A percentile compares a stretch with the other conserved stretches of the same genome.
Evolutionary conservation across 2,797 vertebrate species (phyloP).

Genomic region (Ctenosaura bakeri): DNA sequence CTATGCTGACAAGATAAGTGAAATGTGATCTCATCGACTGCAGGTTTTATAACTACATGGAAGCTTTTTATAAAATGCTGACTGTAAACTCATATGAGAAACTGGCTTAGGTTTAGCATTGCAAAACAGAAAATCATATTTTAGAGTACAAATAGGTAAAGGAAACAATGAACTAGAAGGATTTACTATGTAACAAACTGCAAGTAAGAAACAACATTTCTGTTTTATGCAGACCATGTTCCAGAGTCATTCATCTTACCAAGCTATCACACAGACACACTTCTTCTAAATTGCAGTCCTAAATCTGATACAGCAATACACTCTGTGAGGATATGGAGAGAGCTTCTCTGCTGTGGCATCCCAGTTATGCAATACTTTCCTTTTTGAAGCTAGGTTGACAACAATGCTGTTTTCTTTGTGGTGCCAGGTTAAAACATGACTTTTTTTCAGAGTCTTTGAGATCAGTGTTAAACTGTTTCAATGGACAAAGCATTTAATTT

Average conservation of each 20-base stretch:
- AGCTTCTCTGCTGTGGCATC: no score
- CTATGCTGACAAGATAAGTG: not conserved
- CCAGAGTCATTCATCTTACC: not conserved
- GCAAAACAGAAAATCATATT: not conserved
- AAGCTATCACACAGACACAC: not conserved
- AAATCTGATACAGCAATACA: no score
- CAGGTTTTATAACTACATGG: not conserved
- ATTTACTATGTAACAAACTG: constrained; percentile 1
- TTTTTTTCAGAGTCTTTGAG: no score
- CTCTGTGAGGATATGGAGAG: no score
- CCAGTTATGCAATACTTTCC: no score
- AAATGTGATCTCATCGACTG: not conserved
- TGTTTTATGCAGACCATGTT: not conserved
- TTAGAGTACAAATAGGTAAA: not conserved
- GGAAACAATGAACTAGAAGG: not conserved
- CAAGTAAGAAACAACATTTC: not conserved
- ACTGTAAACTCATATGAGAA: not conserved
- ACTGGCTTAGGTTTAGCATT: not conserved
- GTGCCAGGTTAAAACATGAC: no score
- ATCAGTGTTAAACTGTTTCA: no score
- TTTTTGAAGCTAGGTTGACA: no score
- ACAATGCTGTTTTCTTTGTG: no score
- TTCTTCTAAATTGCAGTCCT: no score
- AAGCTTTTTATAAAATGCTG: not conserved
- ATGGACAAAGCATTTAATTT: no score